Percentiles rank a stretch among this genome's conserved stretches.
Conservation (phyloP, 2,797 vertebrate genomes). For the Paedocypris micromegethes region DNA sequence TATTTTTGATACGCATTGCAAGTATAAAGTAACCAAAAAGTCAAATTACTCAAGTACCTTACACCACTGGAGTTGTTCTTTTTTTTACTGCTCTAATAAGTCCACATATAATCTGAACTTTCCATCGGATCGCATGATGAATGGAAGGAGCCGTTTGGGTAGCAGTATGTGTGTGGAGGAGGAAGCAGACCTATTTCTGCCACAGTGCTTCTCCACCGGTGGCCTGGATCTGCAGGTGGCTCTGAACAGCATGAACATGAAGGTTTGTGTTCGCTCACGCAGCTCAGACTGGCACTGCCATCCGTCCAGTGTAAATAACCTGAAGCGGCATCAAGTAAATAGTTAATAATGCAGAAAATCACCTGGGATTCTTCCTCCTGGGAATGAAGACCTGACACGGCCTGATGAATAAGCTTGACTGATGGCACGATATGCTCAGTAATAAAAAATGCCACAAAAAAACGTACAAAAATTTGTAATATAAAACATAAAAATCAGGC, state of each 20-base stretch:
- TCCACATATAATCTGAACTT: no score
- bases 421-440: constrained; percentile 58
- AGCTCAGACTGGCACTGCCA: constrained; percentile 75
- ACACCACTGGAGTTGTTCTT: no score
- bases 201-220: neutral
- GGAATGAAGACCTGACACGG: constrained; percentile 50
- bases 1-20: no score
- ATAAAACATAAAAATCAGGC: no score
- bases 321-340: constrained; percentile 90
- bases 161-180: neutral
- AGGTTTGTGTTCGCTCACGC: constrained; percentile 57
- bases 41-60: no score
- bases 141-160: no score
- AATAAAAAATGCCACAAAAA: no score
- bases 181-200: constrained; percentile 23
- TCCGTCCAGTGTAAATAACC: constrained; percentile 88
- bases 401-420: constrained; percentile 65
- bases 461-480: no score
- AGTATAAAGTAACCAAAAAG: no score
- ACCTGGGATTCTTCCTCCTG: constrained; percentile 61
- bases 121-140: no score
- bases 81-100: no score
- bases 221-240: constrained; percentile 75
- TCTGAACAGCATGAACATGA: constrained; percentile 73
- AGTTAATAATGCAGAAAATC: constrained; percentile 82